phyloP scores from a whole-genome alignment of 2,113 vertebrate species.

The Phyllopteryx taeniolatus region DNA sequence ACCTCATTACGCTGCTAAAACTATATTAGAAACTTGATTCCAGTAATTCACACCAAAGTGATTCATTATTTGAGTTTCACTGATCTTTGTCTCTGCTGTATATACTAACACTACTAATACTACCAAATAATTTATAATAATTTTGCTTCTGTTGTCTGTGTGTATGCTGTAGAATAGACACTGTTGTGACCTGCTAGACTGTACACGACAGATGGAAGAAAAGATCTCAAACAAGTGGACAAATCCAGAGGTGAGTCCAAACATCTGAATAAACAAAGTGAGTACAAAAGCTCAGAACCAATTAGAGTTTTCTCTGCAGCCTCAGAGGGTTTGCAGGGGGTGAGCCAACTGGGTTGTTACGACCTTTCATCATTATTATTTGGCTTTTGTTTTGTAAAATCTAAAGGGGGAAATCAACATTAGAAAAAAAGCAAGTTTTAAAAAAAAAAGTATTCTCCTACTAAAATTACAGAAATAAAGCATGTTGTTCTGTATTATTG shows the following conservation, averaged over 20 bases:
- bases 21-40: neutral
- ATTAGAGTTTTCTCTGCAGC: neutral
- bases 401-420: neutral
- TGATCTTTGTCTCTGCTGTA: neutral
- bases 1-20: neutral
- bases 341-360: neutral
- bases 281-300: neutral
- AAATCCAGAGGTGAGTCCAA: constrained; percentile 79
- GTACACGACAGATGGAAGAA: constrained; percentile 81
- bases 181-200: constrained; percentile 76
- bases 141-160: constrained; percentile 13
- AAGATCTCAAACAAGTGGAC: constrained; percentile 85
- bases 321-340: neutral
- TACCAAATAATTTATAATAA: neutral
- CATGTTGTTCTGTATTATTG: no score
- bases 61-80: neutral
- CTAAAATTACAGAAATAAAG: neutral
- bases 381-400: neutral
- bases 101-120: neutral
- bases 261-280: constrained; percentile 10
- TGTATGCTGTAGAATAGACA: constrained; percentile 73
- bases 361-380: neutral
- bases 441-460: neutral
- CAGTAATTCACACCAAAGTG: neutral
- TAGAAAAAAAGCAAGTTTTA: neutral